Percentiles rank a stretch among this genome's conserved stretches.
Evolutionary conservation across 2,797 vertebrate species (phyloP).

Genomic region (Lagodon rhomboides): DNA sequence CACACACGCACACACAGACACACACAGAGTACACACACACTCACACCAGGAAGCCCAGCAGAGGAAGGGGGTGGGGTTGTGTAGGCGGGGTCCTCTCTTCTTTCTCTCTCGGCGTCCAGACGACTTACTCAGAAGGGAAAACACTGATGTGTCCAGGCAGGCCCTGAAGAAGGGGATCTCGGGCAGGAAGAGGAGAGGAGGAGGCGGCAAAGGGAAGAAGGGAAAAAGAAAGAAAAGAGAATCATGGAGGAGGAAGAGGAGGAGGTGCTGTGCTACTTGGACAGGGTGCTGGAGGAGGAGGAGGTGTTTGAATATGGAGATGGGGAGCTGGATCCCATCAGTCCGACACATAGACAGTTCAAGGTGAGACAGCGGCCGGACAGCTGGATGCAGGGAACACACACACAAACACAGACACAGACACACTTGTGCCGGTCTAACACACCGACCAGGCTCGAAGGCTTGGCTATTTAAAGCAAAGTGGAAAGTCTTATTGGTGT

Average conservation of each 20-base stretch:
- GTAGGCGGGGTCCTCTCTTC: constrained; percentile 76
- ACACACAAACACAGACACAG: constrained; percentile 2
- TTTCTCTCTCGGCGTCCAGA: constrained; percentile 74
- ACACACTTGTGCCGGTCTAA: not conserved
- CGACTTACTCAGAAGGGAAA: constrained; percentile 77
- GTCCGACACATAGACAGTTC: constrained; percentile 71
- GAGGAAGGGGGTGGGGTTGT: constrained; percentile 81
- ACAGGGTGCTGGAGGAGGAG: constrained; percentile 94
- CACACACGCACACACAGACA: constrained; percentile 28
- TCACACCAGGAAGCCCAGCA: constrained; percentile 81
- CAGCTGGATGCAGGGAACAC: constrained; percentile 48
- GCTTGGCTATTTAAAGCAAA: constrained; percentile 64
- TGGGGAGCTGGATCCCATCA: constrained; percentile 88
- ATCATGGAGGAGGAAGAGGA: constrained; percentile 97
- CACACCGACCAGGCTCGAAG: constrained; percentile 36
- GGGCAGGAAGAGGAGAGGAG: constrained; percentile 55
- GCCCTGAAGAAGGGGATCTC: constrained; percentile 61
- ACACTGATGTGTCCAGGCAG: constrained; percentile 80
- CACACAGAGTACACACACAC: constrained; percentile 22
- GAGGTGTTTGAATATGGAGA: constrained; percentile 90
- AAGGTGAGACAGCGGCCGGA: constrained; percentile 81
- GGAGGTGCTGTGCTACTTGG: constrained; percentile 93
- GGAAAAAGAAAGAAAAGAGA: constrained; percentile 26
- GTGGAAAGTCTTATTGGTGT: constrained; percentile 65
- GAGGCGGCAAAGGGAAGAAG: constrained; percentile 19